Conservation (phyloP, 2,888 invertebrate genomes). For the Punctoribates punctum region DNA sequence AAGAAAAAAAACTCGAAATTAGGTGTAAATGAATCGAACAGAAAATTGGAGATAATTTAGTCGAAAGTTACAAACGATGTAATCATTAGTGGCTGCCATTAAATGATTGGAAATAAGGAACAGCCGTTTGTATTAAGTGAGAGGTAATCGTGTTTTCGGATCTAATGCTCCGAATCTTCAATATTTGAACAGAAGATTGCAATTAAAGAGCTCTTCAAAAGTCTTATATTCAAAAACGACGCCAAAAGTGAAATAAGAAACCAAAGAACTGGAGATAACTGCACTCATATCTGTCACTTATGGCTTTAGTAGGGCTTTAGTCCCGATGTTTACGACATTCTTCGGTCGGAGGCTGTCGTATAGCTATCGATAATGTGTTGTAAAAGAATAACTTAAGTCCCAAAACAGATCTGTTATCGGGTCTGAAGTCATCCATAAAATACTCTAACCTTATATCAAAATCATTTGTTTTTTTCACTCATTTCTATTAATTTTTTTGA, state of each 20-base stretch:
- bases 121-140: too few species aligned
- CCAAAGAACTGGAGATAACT: neutral
- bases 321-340: constrained; percentile 24
- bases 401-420: constrained; percentile 30
- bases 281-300: constrained; percentile 23
- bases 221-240: neutral
- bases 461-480: neutral
- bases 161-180: constrained; percentile 1
- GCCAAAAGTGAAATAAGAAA: constrained; percentile 31
- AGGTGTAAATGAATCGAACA: neutral
- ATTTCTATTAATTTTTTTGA: neutral
- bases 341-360: neutral
- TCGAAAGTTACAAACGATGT: neutral
- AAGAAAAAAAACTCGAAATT: neutral
- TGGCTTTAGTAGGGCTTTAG: constrained; percentile 24
- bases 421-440: constrained; percentile 19
- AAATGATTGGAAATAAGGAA: neutral
- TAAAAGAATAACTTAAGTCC: constrained; percentile 24
- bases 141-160: constrained; percentile 29
- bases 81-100: neutral
- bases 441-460: constrained; percentile 4
- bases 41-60: constrained; percentile 1
- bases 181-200: neutral
- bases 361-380: constrained; percentile 22
- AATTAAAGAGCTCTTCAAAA: constrained; percentile 11